Percentiles rank a stretch among this genome's conserved stretches.
Conservation (phyloP, 1,140 invertebrate species). For the Trachymyrmex cornetzi region DNA sequence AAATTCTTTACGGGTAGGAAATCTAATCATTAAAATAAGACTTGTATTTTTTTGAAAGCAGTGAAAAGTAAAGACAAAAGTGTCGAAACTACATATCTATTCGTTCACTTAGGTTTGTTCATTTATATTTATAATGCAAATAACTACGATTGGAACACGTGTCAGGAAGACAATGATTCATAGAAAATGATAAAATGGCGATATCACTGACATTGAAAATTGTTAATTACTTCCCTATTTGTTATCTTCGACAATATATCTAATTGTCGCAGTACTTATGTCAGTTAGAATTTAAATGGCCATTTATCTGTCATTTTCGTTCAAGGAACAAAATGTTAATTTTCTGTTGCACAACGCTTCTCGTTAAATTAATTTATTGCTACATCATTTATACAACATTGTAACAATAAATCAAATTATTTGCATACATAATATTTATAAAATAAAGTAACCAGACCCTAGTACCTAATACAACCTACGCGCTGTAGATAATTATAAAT, state of each 20-base stretch:
- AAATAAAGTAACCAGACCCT: too few relatives aligned
- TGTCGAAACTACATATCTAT: too few relatives aligned
- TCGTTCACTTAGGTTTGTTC: too few relatives aligned
- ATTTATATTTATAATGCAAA: background rate
- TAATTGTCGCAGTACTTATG: conserved; percentile 6
- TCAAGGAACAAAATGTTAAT: too few relatives aligned
- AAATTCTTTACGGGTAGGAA: background rate
- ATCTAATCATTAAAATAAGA: background rate
- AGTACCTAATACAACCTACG: too few relatives aligned
- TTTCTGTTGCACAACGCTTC: too few relatives aligned
- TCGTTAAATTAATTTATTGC: background rate
- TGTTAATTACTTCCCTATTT: conserved; percentile 33
- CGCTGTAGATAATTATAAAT: too few relatives aligned
- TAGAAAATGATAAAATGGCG: conserved; percentile 34
- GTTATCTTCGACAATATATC: background rate
- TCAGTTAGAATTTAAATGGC: conserved; percentile 16
- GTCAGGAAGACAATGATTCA: conserved; percentile 28
- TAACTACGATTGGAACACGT: background rate
- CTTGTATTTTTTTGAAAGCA: background rate
- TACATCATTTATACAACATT: background rate
- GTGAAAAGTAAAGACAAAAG: too few relatives aligned
- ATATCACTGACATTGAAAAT: conserved; percentile 49
- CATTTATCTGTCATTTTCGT: background rate
- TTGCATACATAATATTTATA: background rate
- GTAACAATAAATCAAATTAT: background rate